Evolutionary conservation across 2,113 vertebrate species (phyloP), one percentile per base, ranked within the genome.

Genomic region (Aldabrachelys gigantea): DNA sequence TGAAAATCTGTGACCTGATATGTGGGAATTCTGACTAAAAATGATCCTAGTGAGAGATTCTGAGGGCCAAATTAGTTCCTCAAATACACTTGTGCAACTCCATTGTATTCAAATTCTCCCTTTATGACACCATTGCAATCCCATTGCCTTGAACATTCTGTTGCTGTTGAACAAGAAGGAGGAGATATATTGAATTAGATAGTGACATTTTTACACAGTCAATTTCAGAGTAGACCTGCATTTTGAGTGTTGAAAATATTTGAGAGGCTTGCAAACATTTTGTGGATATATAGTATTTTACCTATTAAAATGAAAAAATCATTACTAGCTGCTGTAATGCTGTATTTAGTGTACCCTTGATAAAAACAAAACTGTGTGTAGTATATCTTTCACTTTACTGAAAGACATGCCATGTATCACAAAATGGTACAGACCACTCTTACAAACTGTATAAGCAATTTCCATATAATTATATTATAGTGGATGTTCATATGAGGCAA

Each of bases 401-500:
- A 69, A 38, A 69, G 22, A 1, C 16, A 5, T 49, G 8, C 44
- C 6, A 1, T 27, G 4, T 56, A 59, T 65, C 0, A 0, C 62
- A 27, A 7, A 38, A n/a, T 21, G 12, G 24, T 88, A 7, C 7
- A 8, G 1, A 57, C 88, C n/a, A 53, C 10, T 38, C 81, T 80
- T 72, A 44, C n/a, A 92, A 94, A 1, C 19, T 27, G 0, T 1
- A 56, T n/a, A 69, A 3, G 10, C 12, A n/a, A 6, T 78, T 84
- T 44, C n/a, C 6, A 2, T 0, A 1, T 41, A 41, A 31, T 53
- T 89, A 50, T 69, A 14, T 38, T 54, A n/a, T 87, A 2, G 2
- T 14, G 19, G 80, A 41, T 8, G 87, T 47, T 89, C 41, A 79
- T 29, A n/a, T 78, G 41, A 14, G 75, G 38, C 6, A 47, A 10